These are phyloP conservation scores for Catotricha subobsoleta DNA, from an alignment of 2,888 invertebrate species.

Conservation along the genomic window DNA sequence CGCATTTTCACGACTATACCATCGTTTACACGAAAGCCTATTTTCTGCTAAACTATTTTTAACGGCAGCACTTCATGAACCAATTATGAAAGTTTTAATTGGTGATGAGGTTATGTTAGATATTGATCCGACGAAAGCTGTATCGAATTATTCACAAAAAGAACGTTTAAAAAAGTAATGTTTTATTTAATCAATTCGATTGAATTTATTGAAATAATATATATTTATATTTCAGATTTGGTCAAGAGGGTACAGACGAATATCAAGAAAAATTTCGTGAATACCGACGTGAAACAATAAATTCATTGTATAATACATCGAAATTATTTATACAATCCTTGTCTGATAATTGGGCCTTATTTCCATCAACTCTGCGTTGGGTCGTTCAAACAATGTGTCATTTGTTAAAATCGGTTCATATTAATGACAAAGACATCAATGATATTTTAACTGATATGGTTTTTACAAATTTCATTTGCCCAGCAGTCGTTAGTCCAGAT, in stretches of 20 bases:
- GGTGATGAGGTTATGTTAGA: constrained; percentile 85
- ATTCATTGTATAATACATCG: constrained; percentile 59
- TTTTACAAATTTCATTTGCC: constrained; percentile 85
- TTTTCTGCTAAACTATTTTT: constrained; percentile 85
- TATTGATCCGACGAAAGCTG: constrained; percentile 72
- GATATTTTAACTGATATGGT: constrained; percentile 81
- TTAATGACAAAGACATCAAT: constrained; percentile 28
- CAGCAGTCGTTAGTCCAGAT: constrained; percentile 91
- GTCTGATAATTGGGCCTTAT: constrained; percentile 69
- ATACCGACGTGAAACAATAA: constrained; percentile 63
- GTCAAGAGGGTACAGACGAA: constrained; percentile 51
- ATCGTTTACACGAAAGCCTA: constrained; percentile 73
- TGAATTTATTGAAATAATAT: not conserved
- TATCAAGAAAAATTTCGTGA: constrained; percentile 54
- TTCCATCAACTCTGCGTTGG: constrained; percentile 82
- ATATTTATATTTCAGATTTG: constrained; percentile 42
- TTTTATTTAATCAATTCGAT: constrained; percentile 1
- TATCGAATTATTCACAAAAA: constrained; percentile 19
- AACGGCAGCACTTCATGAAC: constrained; percentile 76
- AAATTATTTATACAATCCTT: constrained; percentile 68
- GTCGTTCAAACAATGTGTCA: constrained; percentile 71
- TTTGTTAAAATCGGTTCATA: constrained; percentile 37
- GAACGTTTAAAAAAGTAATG: constrained; percentile 38
- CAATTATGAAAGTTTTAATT: constrained; percentile 76
- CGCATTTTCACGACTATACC: constrained; percentile 72